Conservation (phyloP, 2,888 invertebrate genomes). For the Boloria selene region DNA sequence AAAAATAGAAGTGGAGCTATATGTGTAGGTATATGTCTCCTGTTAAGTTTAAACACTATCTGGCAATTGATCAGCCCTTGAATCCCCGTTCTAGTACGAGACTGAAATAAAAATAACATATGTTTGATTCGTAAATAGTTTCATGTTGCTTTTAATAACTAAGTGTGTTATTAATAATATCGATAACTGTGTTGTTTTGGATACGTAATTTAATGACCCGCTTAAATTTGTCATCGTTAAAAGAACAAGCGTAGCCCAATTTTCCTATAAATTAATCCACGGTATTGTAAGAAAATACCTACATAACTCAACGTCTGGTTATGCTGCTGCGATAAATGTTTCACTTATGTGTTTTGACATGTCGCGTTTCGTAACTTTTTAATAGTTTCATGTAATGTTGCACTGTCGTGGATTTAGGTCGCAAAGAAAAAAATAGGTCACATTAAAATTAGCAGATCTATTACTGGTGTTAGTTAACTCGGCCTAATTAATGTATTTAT, state of each 20-base stretch:
- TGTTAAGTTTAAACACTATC: conserved; percentile 7
- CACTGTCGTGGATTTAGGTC: conserved; percentile 75
- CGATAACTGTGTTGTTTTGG: neutral
- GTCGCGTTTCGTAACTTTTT: conserved; percentile 66
- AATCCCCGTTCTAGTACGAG: conserved; percentile 5
- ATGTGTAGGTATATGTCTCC: conserved; percentile 67
- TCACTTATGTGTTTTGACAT: conserved; percentile 65
- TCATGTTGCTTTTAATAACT: conserved; percentile 18
- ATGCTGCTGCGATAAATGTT: conserved; percentile 62
- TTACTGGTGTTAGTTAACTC: conserved; percentile 69
- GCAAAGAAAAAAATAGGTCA: conserved; percentile 70
- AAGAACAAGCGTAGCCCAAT: conserved; percentile 41
- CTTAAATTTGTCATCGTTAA: conserved; percentile 31
- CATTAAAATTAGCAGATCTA: conserved; percentile 68
- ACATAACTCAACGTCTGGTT: conserved; percentile 58
- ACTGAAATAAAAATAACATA: conserved; percentile 19
- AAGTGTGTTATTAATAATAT: conserved; percentile 6
- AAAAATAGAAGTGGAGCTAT: conserved; percentile 69
- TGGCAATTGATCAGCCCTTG: conserved; percentile 21
- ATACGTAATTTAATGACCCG: conserved; percentile 28
- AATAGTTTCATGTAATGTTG: conserved; percentile 54
- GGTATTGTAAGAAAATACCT: conserved; percentile 47
- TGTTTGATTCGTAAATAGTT: conserved; percentile 15
- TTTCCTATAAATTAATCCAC: conserved; percentile 52
- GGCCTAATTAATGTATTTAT: conserved; percentile 68